phyloP scores from a whole-genome alignment of 2,797 vertebrate species.

The Meriones psammophilus region DNA sequence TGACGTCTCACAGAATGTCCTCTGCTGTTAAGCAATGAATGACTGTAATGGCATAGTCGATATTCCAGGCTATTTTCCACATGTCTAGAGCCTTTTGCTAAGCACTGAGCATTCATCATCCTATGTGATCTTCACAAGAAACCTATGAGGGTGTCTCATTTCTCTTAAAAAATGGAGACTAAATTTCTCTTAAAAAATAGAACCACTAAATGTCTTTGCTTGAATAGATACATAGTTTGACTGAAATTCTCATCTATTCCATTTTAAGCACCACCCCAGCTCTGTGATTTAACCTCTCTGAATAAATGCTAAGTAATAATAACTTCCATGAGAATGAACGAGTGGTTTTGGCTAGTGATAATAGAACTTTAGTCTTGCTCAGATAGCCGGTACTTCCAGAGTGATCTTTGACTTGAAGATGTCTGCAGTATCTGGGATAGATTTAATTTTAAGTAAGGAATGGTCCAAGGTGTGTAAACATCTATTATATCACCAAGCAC shows the following conservation, averaged over 20 bases:
- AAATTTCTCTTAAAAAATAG: too few relatives aligned
- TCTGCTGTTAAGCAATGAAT: neutral
- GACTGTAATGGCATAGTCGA: neutral
- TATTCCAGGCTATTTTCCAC: neutral
- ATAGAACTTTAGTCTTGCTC: neutral
- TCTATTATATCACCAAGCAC: neutral
- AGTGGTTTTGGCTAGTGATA: neutral
- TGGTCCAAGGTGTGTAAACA: neutral
- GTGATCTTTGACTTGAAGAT: constrained; percentile 14
- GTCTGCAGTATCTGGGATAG: neutral
- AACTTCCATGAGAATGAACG: neutral
- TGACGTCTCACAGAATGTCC: neutral
- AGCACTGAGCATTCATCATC: neutral
- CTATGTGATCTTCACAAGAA: constrained; percentile 18
- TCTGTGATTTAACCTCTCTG: neutral
- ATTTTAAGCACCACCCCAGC: neutral
- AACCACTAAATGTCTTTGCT: neutral
- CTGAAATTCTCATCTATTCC: neutral
- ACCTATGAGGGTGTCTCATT: neutral
- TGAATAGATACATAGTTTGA: neutral
- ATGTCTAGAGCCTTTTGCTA: neutral
- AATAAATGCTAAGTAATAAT: neutral
- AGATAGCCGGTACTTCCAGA: neutral
- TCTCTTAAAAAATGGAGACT: neutral
- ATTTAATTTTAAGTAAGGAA: neutral